A percentile compares a stretch with the other conserved stretches of the same genome.
These are phyloP conservation scores for Arion vulgaris DNA, from an alignment of 1,140 invertebrate genomes.

Conservation along the genomic window DNA sequence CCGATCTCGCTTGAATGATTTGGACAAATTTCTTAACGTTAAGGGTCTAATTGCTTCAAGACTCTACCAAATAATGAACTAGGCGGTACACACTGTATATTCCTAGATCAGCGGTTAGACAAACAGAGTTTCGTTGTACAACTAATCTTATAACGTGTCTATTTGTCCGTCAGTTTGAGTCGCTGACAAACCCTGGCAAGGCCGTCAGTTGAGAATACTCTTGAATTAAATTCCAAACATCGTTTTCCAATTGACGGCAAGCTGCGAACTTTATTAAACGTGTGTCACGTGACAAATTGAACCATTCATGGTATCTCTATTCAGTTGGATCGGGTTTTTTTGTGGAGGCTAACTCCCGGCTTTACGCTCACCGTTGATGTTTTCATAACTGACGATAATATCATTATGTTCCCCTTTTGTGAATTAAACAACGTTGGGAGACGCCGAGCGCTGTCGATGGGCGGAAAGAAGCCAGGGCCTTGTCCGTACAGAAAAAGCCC, in stretches of 20 bases:
- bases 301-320: background rate
- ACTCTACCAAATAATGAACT: background rate
- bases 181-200: background rate
- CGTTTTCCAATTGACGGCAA: conserved; percentile 2
- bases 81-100: background rate
- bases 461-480: background rate
- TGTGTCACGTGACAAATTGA: background rate
- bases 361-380: background rate
- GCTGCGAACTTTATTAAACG: background rate
- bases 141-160: background rate
- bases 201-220: background rate
- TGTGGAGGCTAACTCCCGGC: background rate
- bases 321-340: background rate
- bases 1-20: no score
- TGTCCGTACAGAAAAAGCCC: background rate
- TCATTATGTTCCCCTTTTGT: background rate
- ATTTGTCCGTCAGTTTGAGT: background rate
- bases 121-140: background rate
- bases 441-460: background rate
- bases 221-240: background rate
- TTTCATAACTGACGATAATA: conserved; percentile 2
- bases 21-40: background rate
- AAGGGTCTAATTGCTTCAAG: background rate
- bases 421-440: background rate
- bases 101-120: background rate